Evolutionary conservation across 2,888 invertebrate genomes (phyloP).

Genomic region (Glyphotaelius pellucidus): DNA sequence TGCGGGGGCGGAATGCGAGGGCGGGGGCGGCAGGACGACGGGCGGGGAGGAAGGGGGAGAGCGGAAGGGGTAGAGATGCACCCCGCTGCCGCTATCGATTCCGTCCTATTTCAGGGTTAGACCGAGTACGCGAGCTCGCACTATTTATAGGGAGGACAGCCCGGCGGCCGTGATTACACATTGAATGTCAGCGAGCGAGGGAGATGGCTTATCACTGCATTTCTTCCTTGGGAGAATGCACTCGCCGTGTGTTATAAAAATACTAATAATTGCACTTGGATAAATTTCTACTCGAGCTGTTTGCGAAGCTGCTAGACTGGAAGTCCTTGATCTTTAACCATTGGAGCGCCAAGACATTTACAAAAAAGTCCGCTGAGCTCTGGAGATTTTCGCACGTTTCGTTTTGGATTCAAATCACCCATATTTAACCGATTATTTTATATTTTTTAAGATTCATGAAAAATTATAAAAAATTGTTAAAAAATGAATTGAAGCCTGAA

Average conservation of each 20-base stretch:
- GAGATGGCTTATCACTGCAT: not conserved
- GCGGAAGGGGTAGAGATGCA: slow-evolving; percentile 13
- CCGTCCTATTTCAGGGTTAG: slow-evolving; percentile 31
- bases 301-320: not conserved
- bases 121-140: slow-evolving; percentile 22
- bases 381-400: no score
- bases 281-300: not conserved
- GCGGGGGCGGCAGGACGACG: not conserved
- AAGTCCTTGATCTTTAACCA: not conserved
- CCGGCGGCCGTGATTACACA: slow-evolving; percentile 19
- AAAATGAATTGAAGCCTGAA: no score
- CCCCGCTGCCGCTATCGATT: slow-evolving; percentile 35
- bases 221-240: not conserved
- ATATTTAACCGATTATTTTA: no score
- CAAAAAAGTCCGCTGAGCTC: no score
- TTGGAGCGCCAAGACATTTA: not conserved
- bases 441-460: no score
- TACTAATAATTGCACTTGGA: not conserved
- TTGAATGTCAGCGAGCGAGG: slow-evolving; percentile 5
- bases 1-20: not conserved
- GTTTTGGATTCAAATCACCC: no score
- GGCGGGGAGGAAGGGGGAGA: not conserved
- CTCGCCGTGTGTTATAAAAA: not conserved
- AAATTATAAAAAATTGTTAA: no score
- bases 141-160: slow-evolving; percentile 16